These are phyloP conservation scores for Ammodytes dubius DNA, from an alignment of 2,113 vertebrate genomes.

Conservation along the genomic window DNA sequence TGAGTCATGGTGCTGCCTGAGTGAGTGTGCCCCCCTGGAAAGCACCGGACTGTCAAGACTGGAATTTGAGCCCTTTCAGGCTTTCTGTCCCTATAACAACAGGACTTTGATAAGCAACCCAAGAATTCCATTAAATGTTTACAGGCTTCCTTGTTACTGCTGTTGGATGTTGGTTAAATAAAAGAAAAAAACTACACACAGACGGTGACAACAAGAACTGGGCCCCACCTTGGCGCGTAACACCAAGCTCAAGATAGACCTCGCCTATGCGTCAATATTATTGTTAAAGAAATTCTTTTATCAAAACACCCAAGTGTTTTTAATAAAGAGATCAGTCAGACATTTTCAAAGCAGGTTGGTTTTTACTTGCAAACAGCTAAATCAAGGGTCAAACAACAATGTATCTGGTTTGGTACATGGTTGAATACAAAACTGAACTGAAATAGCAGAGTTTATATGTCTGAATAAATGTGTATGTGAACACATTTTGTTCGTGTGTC, in stretches of 20 bases:
- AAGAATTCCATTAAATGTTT: slow-evolving; percentile 69
- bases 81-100: slow-evolving; percentile 66
- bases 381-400: no score
- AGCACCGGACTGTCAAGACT: slow-evolving; percentile 56
- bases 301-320: no score
- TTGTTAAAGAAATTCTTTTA: no score
- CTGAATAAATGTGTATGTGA: no score
- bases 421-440: no score
- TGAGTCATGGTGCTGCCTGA: slow-evolving; percentile 57
- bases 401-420: no score
- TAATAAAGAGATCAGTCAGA: no score
- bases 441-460: no score
- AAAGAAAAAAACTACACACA: slow-evolving; percentile 33
- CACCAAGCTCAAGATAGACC: slow-evolving; percentile 43
- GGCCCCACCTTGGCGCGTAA: slow-evolving; percentile 16
- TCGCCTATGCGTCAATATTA: slow-evolving; percentile 21
- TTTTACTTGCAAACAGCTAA: no score
- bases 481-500: no score
- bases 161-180: slow-evolving; percentile 63
- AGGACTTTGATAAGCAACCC: slow-evolving; percentile 65
- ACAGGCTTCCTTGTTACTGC: slow-evolving; percentile 68
- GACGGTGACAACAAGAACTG: slow-evolving; percentile 30
- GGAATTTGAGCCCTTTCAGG: slow-evolving; percentile 57
- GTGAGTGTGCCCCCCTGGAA: slow-evolving; percentile 66
- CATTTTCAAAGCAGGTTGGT: no score